These are phyloP conservation scores for Oscheius onirici DNA, from an alignment of 2,888 invertebrate species.

Conservation along the genomic window DNA sequence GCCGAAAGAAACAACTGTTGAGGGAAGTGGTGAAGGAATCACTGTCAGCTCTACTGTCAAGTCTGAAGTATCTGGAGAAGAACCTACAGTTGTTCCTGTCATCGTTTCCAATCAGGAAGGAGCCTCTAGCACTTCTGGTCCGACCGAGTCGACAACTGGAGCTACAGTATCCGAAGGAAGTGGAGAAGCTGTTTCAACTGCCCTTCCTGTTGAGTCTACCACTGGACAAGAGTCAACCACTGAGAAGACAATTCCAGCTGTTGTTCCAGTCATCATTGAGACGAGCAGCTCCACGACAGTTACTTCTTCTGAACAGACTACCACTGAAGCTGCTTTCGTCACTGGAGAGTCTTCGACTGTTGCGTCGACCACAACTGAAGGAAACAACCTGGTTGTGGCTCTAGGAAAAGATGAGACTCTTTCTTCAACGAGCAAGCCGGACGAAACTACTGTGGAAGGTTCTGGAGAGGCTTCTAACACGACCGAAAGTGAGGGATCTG, in stretches of 20 bases:
- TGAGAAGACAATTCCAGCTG: not conserved
- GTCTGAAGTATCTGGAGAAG: too few relatives aligned
- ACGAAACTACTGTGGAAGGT: constrained; percentile 4
- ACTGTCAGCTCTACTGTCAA: not conserved
- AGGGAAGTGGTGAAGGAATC: too few relatives aligned
- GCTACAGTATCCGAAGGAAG: not conserved
- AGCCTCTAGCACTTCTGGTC: not conserved
- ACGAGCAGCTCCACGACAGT: not conserved
- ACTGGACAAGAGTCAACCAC: not conserved
- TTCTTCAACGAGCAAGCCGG: not conserved
- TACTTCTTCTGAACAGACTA: not conserved
- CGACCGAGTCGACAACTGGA: constrained; percentile 31
- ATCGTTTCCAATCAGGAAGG: not conserved
- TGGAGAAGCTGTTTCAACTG: not conserved
- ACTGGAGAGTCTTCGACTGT: not conserved
- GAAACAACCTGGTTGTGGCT: not conserved
- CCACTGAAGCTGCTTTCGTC: not conserved
- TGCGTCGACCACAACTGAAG: constrained; percentile 1
- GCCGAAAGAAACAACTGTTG: not conserved
- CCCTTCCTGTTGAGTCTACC: not conserved
- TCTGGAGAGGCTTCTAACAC: not conserved
- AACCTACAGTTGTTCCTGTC: too few relatives aligned
- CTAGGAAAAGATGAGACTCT: constrained; percentile 10
- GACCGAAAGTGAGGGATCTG: constrained; percentile 11
- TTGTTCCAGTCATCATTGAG: not conserved